Evolutionary conservation across 2,113 vertebrate genomes (phyloP).

Genomic region (Prolemur simus): DNA sequence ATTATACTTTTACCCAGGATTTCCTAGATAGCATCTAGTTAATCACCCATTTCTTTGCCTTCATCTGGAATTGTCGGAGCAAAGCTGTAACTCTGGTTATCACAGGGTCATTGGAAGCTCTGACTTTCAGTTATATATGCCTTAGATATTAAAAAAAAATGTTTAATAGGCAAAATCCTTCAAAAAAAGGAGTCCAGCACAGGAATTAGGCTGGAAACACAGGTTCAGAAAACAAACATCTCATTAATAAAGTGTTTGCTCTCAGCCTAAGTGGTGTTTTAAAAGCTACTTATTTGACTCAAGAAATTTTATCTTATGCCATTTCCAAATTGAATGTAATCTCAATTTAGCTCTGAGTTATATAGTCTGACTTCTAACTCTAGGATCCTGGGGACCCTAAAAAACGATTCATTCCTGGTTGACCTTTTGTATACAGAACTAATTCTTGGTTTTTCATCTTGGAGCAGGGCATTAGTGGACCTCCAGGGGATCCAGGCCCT

Average conservation of each 20-base stretch:
- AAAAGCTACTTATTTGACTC: not conserved
- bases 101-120: not conserved
- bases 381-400: not conserved
- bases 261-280: not conserved
- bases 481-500: conserved; percentile 85
- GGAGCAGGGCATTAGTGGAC: conserved; percentile 87
- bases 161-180: not conserved
- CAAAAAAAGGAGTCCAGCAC: not conserved
- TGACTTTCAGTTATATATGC: not conserved
- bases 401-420: not conserved
- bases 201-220: not conserved
- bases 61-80: not conserved
- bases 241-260: not conserved
- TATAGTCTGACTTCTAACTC: not conserved
- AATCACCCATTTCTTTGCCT: not conserved
- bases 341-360: not conserved
- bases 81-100: not conserved
- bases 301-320: not conserved
- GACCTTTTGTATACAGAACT: conserved; percentile 28
- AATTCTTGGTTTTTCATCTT: conserved; percentile 66
- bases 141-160: not conserved
- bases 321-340: not conserved
- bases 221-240: not conserved
- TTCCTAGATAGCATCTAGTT: not conserved
- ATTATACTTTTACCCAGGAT: not conserved